Evolutionary conservation across 2,797 vertebrate species (phyloP).

Genomic region (Sebastes trivittatus): DNA sequence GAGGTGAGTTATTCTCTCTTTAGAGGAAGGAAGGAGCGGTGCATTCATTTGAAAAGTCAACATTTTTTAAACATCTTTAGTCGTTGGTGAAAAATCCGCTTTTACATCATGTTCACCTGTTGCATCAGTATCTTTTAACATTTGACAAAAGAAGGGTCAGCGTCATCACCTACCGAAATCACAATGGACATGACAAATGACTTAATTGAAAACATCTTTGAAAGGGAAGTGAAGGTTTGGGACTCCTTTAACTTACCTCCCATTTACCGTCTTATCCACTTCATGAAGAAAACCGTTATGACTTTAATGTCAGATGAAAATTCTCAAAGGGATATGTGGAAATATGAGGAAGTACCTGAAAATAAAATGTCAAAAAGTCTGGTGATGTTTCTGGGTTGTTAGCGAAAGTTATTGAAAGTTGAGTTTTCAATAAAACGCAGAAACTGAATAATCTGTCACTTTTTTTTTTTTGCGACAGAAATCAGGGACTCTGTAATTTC

Average conservation of each 20-base stretch:
- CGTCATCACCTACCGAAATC: not conserved
- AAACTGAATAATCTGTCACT: constrained; percentile 20
- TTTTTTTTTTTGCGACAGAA: not conserved
- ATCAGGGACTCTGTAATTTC: constrained; percentile 12
- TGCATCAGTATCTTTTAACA: not conserved
- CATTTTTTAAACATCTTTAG: not conserved
- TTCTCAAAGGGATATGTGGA: not conserved
- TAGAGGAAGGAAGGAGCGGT: not conserved
- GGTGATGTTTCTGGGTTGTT: constrained; percentile 6
- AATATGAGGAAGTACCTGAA: not conserved
- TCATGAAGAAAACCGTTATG: not conserved
- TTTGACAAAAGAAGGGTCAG: not conserved
- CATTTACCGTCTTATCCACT: not conserved
- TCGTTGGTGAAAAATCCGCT: not conserved
- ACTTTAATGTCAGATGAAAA: constrained; percentile 2
- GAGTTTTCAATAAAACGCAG: constrained; percentile 4
- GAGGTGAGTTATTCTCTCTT: not conserved
- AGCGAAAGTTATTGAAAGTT: constrained; percentile 4
- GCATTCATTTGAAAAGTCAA: not conserved
- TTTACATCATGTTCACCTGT: not conserved
- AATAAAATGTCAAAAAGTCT: constrained; percentile 4
- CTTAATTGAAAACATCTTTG: not conserved
- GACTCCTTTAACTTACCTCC: not conserved
- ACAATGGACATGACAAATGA: not conserved
- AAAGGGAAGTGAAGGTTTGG: not conserved